Evolutionary conservation across 1,140 invertebrate species (phyloP).

Genomic region (Cheumatopsyche charites): DNA sequence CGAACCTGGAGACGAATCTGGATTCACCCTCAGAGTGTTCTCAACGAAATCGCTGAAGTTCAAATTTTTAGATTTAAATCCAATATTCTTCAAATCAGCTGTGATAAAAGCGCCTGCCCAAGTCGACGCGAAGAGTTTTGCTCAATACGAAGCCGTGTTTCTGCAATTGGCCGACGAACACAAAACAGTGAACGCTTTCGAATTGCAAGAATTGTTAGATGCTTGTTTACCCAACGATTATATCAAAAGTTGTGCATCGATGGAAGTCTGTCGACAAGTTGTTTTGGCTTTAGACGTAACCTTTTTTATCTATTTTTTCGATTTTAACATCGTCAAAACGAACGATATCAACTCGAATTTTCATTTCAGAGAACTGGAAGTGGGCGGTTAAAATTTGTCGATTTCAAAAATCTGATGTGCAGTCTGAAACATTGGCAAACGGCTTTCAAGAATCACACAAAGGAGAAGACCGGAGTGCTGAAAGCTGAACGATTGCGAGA

Average conservation of each 20-base stretch:
- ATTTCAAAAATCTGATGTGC: slow-evolving; percentile 92
- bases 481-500: slow-evolving; percentile 85
- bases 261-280: slow-evolving; percentile 90
- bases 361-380: slow-evolving; percentile 76
- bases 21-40: slow-evolving; percentile 82
- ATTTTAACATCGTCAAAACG: background rate
- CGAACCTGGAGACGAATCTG: slow-evolving; percentile 88
- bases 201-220: slow-evolving; percentile 89
- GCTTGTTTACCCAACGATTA: slow-evolving; percentile 94
- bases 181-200: slow-evolving; percentile 88
- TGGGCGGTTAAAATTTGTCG: slow-evolving; percentile 81
- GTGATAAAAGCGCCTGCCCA: slow-evolving; percentile 74
- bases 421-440: slow-evolving; percentile 91
- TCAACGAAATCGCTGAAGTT: slow-evolving; percentile 83
- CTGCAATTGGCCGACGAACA: slow-evolving; percentile 89
- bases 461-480: slow-evolving; percentile 89
- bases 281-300: slow-evolving; percentile 86
- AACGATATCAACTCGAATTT: slow-evolving; percentile 54
- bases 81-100: slow-evolving; percentile 73
- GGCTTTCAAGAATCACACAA: slow-evolving; percentile 88
- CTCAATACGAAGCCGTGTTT: slow-evolving; percentile 89
- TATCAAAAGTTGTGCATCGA: slow-evolving; percentile 90
- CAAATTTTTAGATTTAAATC: slow-evolving; percentile 78
- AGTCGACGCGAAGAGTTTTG: slow-evolving; percentile 74
- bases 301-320: slow-evolving; percentile 49